A percentile compares a stretch with the other conserved stretches of the same genome.
Conservation (phyloP, 2,113 vertebrate species). For the Thermophis baileyi region DNA sequence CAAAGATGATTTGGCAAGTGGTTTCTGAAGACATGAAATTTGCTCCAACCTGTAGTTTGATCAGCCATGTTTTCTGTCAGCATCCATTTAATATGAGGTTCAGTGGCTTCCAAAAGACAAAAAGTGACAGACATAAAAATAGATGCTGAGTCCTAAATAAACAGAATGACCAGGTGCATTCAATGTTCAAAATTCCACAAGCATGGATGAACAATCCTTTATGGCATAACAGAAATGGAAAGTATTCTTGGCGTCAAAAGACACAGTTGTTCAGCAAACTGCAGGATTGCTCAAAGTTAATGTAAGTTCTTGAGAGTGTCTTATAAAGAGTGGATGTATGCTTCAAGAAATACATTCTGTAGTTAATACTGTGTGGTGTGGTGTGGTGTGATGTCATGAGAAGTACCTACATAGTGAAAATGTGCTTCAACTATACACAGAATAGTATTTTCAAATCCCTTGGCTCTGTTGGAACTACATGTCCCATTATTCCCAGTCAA, state of each 20-base stretch:
- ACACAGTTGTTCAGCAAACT: neutral
- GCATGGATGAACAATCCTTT: neutral
- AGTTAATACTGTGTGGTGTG: neutral
- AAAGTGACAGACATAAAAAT: neutral
- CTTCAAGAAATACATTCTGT: neutral
- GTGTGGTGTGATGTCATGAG: neutral
- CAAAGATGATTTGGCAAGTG: neutral
- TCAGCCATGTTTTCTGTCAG: neutral
- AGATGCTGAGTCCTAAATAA: neutral
- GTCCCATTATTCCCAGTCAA: neutral
- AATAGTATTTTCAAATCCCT: neutral
- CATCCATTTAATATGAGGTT: neutral
- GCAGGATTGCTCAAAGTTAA: neutral
- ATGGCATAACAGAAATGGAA: neutral
- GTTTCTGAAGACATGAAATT: neutral
- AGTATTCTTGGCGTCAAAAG: neutral
- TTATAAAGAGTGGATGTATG: neutral
- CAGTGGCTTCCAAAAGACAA: neutral
- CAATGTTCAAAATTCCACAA: neutral
- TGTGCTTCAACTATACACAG: neutral
- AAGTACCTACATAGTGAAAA: neutral
- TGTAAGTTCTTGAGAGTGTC: neutral
- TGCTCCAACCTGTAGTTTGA: neutral
- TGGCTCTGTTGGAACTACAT: neutral
- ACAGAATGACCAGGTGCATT: neutral